phyloP scores from a whole-genome alignment of 2,113 vertebrate genomes.

The Leuciscus idus region DNA sequence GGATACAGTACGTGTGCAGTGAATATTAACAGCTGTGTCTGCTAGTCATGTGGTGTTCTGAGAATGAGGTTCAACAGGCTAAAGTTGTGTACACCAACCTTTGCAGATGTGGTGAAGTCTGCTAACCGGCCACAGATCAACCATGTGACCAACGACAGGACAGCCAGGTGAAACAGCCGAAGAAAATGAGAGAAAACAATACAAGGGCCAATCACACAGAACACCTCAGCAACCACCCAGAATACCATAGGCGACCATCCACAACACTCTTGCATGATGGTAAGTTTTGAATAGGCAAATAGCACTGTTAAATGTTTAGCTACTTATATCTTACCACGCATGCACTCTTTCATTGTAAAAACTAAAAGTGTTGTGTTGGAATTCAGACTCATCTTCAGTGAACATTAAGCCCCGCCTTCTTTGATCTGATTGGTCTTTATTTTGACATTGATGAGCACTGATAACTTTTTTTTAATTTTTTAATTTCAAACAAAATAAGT shows the following conservation, averaged over 20 bases:
- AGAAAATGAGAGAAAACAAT: neutral
- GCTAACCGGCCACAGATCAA: neutral
- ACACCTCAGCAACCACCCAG: neutral
- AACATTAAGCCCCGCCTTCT: too few species aligned
- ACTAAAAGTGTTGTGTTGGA: too few species aligned
- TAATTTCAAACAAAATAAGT: too few species aligned
- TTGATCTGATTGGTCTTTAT: too few species aligned
- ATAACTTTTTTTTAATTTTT: too few species aligned
- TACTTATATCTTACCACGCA: too few species aligned
- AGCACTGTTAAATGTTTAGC: too few species aligned
- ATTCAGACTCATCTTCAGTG: too few species aligned
- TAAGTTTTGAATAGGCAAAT: neutral
- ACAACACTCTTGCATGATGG: neutral
- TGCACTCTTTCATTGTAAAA: too few species aligned
- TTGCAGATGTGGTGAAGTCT: neutral
- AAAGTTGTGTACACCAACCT: neutral
- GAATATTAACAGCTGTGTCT: slow-evolving; percentile 14
- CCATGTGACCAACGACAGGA: neutral
- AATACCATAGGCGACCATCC: neutral
- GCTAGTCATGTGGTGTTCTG: slow-evolving; percentile 13
- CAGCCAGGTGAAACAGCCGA: neutral
- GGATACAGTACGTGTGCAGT: neutral
- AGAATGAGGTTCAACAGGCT: neutral
- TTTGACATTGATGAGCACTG: too few species aligned
- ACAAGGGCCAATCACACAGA: neutral